These are phyloP conservation scores for Rhegmatorhina hoffmannsi DNA, from an alignment of 2,113 vertebrate genomes.

Conservation along the genomic window DNA sequence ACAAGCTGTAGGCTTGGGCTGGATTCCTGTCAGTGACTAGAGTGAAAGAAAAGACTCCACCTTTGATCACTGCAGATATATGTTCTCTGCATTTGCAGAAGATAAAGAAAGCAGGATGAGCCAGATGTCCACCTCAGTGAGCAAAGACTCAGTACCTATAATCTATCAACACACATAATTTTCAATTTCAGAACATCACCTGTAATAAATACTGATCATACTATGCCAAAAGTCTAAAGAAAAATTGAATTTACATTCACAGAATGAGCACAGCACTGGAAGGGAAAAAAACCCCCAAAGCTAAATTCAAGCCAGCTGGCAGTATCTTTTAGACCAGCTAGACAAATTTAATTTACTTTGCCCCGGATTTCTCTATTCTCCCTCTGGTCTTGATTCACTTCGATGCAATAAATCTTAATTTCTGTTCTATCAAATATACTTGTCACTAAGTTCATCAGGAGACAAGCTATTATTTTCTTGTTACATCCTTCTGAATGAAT, in stretches of 20 bases:
- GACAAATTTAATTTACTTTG: constrained; percentile 39
- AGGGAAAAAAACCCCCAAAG: background rate
- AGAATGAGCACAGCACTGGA: background rate
- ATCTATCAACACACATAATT: background rate
- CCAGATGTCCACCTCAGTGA: background rate
- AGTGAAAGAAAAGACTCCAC: background rate
- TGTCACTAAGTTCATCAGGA: constrained; percentile 12
- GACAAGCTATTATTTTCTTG: constrained; percentile 15
- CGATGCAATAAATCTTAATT: constrained; percentile 21
- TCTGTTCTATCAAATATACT: constrained; percentile 3
- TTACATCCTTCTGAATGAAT: background rate
- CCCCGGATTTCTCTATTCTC: background rate
- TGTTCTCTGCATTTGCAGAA: background rate
- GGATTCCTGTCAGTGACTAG: background rate
- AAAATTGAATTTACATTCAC: background rate
- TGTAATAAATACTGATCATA: background rate
- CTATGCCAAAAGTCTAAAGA: background rate
- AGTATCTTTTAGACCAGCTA: background rate
- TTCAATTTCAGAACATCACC: background rate
- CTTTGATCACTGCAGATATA: background rate
- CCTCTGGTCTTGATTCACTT: constrained; percentile 16
- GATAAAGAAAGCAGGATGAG: background rate
- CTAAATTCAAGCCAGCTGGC: constrained; percentile 14
- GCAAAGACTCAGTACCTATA: background rate
- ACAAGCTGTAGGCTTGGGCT: background rate